phyloP scores from a whole-genome alignment of 2,113 vertebrate genomes.

The Neolamprologus devosi region DNA sequence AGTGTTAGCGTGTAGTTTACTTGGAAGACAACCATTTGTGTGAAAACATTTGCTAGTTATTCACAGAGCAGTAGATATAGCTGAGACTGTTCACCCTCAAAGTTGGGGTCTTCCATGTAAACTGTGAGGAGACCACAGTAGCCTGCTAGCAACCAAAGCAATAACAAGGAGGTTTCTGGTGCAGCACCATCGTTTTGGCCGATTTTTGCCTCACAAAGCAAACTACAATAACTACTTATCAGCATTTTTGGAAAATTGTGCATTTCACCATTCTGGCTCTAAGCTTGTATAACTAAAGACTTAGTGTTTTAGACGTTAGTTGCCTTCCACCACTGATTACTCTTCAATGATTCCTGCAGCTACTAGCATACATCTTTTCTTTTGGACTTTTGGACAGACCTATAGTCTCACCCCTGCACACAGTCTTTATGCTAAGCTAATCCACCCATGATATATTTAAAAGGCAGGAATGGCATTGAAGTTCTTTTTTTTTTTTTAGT shows the following conservation, averaged over 20 bases:
- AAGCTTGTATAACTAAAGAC: background rate
- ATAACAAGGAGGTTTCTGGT: background rate
- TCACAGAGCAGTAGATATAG: background rate
- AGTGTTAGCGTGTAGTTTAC: background rate
- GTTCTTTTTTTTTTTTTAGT: background rate
- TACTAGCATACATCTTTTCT: background rate
- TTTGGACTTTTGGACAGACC: background rate
- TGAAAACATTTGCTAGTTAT: background rate
- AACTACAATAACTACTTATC: background rate
- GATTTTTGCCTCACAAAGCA: background rate
- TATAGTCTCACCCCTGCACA: background rate
- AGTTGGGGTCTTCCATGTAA: background rate
- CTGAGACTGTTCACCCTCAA: background rate
- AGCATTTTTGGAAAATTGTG: background rate
- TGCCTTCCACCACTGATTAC: background rate
- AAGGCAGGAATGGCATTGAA: background rate
- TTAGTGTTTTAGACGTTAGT: fast-evolving
- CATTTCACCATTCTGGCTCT: background rate
- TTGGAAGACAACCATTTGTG: background rate
- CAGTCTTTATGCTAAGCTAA: background rate
- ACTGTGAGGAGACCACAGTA: fast-evolving
- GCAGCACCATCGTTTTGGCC: background rate
- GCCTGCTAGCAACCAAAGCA: background rate
- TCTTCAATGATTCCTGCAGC: background rate
- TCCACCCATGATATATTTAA: background rate